A percentile compares a stretch with the other conserved stretches of the same genome.
Conservation (phyloP, 2,888 invertebrate genomes). For the Fragum whitleyi region DNA sequence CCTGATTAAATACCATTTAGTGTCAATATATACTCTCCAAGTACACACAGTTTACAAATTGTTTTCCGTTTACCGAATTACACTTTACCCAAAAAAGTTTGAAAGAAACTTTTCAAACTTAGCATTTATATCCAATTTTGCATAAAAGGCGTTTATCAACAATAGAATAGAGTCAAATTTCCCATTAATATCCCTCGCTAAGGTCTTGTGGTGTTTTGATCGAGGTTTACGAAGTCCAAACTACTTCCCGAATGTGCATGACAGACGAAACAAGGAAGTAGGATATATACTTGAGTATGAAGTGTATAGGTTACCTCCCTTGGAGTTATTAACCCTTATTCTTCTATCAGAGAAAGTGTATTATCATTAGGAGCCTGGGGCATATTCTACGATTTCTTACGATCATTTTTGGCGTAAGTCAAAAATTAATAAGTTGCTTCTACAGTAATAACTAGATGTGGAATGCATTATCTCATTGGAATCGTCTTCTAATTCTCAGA, state of each 20-base stretch:
- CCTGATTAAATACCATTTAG: conserved; percentile 4
- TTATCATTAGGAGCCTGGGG: no score
- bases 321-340: neutral
- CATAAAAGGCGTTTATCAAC: no score
- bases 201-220: no score
- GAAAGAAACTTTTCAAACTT: neutral
- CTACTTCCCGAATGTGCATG: neutral
- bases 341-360: no score
- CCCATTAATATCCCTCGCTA: no score
- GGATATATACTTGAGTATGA: neutral
- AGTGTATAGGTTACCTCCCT: neutral
- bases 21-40: neutral
- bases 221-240: neutral
- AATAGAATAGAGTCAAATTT: no score
- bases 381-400: no score
- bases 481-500: no score
- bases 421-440: no score
- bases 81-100: neutral
- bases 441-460: no score
- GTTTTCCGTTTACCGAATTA: neutral
- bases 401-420: no score
- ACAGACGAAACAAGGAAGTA: neutral
- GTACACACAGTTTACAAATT: conserved; percentile 1
- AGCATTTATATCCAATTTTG: neutral
- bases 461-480: no score